Evolutionary conservation across 1,140 invertebrate genomes (phyloP).

Genomic region (Yoshiicerus persimilis): DNA sequence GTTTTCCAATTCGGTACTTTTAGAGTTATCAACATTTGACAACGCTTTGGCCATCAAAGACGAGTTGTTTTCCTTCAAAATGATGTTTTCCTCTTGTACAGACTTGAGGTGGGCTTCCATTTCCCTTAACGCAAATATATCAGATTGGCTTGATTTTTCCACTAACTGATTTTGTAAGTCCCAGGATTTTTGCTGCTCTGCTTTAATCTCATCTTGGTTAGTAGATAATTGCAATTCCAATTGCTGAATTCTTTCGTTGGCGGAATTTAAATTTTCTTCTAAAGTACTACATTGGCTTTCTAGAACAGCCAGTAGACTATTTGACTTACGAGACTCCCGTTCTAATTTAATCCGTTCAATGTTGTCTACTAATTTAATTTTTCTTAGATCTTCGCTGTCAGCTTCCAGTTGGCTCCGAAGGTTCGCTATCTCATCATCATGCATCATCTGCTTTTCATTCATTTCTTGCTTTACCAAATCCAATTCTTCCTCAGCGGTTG

Average conservation of each 20-base stretch:
- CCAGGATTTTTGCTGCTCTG: slow-evolving; percentile 9
- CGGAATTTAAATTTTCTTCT: slow-evolving; percentile 26
- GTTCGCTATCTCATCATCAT: neutral
- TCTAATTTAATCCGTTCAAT: slow-evolving; percentile 39
- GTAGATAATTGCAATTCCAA: slow-evolving; percentile 29
- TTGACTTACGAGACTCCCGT: slow-evolving; percentile 30
- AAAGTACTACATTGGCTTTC: slow-evolving; percentile 33
- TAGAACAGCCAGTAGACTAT: slow-evolving; percentile 22
- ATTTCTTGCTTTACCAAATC: neutral
- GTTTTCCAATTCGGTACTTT: slow-evolving; percentile 13
- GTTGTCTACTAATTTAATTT: slow-evolving; percentile 38
- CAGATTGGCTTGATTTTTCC: neutral
- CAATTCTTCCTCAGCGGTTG: neutral
- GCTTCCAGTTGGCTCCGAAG: neutral
- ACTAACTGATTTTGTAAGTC: slow-evolving; percentile 29
- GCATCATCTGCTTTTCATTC: neutral
- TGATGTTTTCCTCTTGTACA: slow-evolving; percentile 41
- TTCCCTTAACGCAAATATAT: slow-evolving; percentile 13
- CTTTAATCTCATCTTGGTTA: neutral
- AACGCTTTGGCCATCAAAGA: slow-evolving; percentile 18
- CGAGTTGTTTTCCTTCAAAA: slow-evolving; percentile 30
- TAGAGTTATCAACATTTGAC: neutral
- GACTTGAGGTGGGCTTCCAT: slow-evolving; percentile 21
- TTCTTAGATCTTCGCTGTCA: neutral
- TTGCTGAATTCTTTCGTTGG: slow-evolving; percentile 28